Evolutionary conservation across 2,797 vertebrate genomes (phyloP), one percentile per base, ranked within the genome.

Genomic region (Macroramphosus scolopax): DNA sequence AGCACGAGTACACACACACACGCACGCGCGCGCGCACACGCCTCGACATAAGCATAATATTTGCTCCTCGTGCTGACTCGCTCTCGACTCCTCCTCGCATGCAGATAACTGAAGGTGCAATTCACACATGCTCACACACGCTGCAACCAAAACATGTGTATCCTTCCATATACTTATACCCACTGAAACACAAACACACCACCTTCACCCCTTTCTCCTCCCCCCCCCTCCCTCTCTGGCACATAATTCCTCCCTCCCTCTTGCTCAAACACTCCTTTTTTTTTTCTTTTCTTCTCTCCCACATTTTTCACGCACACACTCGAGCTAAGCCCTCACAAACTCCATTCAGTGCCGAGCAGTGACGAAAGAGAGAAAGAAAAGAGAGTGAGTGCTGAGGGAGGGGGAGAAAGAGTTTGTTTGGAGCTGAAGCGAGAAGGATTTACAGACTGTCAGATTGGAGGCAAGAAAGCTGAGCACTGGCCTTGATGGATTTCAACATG

Each of bases 51-150:
- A 78, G 73, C 62, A 68, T 70, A 63, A 49, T 75, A 51, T 63
- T 72, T 72, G 60, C 66, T 63, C 69, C 72, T 78, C 70, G 55
- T 40, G 64, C 66, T 39, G 64, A 43, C 58, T 72, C 66, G 54
- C 70, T 82, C 78, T 72, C 72, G 30, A 31, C 54, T 63, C 57
- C 43, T 60, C 53, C 53, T 58, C 34, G 43, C 63, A 60, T n/a
- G n/a, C n/a, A n/a, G n/a, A n/a, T n/a, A 59, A 68, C 60, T 70
- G 53, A 44, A 56, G 59, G 46, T 45, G 28, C 47, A 62, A 40
- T 63, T 74, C 72, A 65, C 68, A 70, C 68, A 52, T 38, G 14
- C 43, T 17, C 47, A 31, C 30, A 32, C 41, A 31, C 39, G 15
- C 43, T 22, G 38, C n/a, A 35, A 41, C 37, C 36, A 11, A 56